These are phyloP conservation scores for Lophochroa leadbeateri DNA, from an alignment of 2,113 vertebrate genomes.

Conservation along the genomic window DNA sequence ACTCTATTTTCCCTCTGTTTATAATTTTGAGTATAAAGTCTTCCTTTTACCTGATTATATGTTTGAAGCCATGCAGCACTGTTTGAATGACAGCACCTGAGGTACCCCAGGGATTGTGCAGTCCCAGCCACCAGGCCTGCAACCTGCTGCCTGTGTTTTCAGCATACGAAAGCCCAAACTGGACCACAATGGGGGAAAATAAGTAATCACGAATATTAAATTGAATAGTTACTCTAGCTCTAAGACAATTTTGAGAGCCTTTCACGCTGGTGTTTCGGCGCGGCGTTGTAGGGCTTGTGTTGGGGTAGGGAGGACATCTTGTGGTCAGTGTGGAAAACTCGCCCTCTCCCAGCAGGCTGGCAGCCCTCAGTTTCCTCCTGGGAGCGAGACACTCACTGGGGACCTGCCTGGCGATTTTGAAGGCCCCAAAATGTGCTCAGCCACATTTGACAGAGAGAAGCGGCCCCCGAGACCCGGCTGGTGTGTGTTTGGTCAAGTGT, in stretches of 20 bases:
- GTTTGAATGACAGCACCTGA: fast-evolving
- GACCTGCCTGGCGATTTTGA: neutral
- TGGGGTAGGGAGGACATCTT: slow-evolving; percentile 46
- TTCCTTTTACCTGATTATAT: neutral
- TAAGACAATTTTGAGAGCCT: fast-evolving
- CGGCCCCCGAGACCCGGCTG: too few relatives aligned
- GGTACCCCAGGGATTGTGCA: fast-evolving
- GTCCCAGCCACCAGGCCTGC: fast-evolving
- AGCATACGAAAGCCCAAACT: fast-evolving
- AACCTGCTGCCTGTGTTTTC: fast-evolving
- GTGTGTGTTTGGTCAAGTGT: neutral
- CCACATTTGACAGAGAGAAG: neutral
- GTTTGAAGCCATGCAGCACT: neutral
- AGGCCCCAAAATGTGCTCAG: fast-evolving
- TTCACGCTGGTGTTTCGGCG: neutral
- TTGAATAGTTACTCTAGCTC: fast-evolving
- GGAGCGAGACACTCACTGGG: fast-evolving
- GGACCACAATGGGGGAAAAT: fast-evolving
- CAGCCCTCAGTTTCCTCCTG: too few relatives aligned
- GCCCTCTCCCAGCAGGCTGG: neutral
- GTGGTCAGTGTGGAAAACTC: slow-evolving; percentile 39
- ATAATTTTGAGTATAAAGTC: neutral
- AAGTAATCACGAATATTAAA: fast-evolving
- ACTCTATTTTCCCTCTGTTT: neutral
- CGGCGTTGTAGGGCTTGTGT: neutral